phyloP scores from a whole-genome alignment of 2,888 invertebrate genomes.

The Mimas tiliae region DNA sequence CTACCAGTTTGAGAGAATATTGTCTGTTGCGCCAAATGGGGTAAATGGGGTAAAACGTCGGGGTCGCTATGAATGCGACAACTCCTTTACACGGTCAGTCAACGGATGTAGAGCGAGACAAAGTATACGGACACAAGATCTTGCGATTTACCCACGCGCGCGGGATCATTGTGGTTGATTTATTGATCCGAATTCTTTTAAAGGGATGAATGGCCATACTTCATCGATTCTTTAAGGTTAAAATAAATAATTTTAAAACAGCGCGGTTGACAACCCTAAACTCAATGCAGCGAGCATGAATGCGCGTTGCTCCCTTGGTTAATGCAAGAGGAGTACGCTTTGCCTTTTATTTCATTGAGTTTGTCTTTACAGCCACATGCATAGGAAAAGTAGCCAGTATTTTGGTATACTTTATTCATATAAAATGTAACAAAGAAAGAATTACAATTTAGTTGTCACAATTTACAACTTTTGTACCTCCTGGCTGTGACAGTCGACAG shows the following conservation, averaged over 20 bases:
- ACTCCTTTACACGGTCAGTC: background rate
- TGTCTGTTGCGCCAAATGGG: constrained; percentile 2
- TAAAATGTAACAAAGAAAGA: no score
- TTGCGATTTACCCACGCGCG: no score
- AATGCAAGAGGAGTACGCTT: background rate
- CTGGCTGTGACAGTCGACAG: no score
- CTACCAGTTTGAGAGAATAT: no score
- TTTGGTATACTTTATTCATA: background rate
- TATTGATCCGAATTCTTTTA: no score
- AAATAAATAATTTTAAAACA: no score
- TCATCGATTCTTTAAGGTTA: no score
- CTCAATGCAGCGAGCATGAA: background rate
- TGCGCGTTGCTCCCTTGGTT: constrained; percentile 3
- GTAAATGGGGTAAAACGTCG: constrained; percentile 3
- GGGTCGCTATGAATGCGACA: background rate
- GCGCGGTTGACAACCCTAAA: background rate
- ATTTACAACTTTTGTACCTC: no score
- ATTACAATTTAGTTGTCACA: no score
- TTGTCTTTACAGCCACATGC: background rate
- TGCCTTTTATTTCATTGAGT: background rate
- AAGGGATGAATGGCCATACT: no score
- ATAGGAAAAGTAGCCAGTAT: background rate
- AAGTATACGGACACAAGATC: no score
- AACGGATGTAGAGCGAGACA: constrained; percentile 17
- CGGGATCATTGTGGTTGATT: no score